Evolutionary conservation across 2,888 invertebrate genomes (phyloP).

Genomic region (Spilarctia lutea): DNA sequence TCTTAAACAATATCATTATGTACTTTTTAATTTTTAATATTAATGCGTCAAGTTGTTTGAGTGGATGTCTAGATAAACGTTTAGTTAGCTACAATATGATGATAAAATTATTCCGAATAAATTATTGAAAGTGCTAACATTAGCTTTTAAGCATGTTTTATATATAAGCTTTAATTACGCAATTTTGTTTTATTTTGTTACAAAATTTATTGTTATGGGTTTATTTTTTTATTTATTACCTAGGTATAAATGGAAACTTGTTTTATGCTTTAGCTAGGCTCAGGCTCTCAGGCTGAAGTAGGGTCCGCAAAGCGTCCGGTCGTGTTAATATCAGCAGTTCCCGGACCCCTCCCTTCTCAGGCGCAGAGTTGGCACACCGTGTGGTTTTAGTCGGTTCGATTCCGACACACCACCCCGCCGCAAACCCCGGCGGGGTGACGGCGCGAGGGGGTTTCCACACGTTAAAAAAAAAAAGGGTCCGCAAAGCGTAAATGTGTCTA

Average conservation of each 20-base stretch:
- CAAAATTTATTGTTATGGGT: background rate
- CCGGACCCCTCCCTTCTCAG: no score
- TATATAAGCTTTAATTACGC: no score
- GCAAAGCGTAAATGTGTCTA: background rate
- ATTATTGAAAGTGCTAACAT: conserved; percentile 7
- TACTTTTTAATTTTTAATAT: conserved; percentile 47
- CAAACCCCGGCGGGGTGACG: no score
- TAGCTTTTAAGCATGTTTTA: background rate
- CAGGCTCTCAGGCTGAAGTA: no score
- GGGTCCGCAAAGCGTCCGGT: no score
- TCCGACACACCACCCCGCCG: no score
- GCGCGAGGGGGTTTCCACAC: no score
- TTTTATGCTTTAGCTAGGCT: background rate
- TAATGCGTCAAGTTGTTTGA: conserved; percentile 28
- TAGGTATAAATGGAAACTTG: background rate
- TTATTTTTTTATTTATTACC: background rate
- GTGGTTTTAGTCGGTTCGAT: no score
- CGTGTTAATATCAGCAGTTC: no score
- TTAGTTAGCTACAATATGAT: background rate
- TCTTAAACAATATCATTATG: conserved; percentile 58
- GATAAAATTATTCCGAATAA: conserved; percentile 6
- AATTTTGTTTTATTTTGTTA: background rate
- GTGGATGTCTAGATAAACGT: conserved; percentile 14
- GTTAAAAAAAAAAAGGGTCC: no score
- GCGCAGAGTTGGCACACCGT: no score